Base-by-base conservation (phyloP, 2,113 vertebrate species). In the Cryptomyrus ogoouensis region DNA sequence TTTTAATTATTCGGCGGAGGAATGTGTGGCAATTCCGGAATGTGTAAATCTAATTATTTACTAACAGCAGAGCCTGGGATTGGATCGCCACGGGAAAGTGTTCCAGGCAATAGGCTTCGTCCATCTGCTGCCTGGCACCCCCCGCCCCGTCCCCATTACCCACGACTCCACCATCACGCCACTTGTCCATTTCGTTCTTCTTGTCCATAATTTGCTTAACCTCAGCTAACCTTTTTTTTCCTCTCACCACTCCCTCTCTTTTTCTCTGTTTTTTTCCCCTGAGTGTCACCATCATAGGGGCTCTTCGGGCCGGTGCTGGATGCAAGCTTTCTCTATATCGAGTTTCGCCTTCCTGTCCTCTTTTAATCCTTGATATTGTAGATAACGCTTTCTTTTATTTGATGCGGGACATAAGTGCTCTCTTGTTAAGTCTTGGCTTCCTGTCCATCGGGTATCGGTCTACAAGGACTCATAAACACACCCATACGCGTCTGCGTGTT, bases 1-100 rank as follows among this genome's bases (percentile, higher is more conserved):
- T 98, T 99, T 98, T 99, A 98, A 98, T 99, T 99, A 99, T 98
- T 97, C 96, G 96, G 96, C 96, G 96, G 96, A 96, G 96, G 96
- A 96, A 97, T 97, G 96, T 96, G 97, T 96, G 96, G 96, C 97
- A 97, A 97, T 97, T 96, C 96, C 96, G 96, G 96, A 96, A 97
- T 96, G 97, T 97, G 97, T 97, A 97, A 97, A 97, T 97, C 97
- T 97, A 95, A 95, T 95, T 94, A 97, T 97, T 97, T 97, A 97
- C 97, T 97, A 97, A 97, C 97, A 97, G 96, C 96, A 94, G 95
- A 95, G 96, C 95, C 96, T 95, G 95, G 95, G 94, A 91, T 77
- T 93, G 91, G 94, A 92, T 95, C 95, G 95, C 96, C 95, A 95
- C 95, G 92, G 95, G 94, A 95, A 95, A 91, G 93, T 93, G 95